Conservation (phyloP, 2,113 vertebrate species). For the Xyliphius kryptos region DNA sequence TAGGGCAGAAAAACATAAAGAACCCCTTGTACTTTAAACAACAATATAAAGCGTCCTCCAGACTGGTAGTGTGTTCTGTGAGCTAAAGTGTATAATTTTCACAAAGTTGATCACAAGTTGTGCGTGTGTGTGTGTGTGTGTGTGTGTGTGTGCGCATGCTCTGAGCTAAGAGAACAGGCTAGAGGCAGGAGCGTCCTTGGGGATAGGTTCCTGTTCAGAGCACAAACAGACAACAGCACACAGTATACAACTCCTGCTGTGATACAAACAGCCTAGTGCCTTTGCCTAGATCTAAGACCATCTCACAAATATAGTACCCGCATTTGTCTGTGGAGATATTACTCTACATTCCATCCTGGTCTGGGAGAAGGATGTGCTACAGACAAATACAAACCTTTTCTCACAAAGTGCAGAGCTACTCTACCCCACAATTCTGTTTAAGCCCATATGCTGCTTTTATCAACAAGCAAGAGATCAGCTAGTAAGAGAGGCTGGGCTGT, state of each 20-base stretch:
- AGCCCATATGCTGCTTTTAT: conserved; percentile 19
- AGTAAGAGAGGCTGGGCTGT: neutral
- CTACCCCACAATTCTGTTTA: conserved; percentile 15
- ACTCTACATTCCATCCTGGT: conserved; percentile 24
- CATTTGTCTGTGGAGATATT: conserved; percentile 14
- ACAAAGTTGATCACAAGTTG: conserved; percentile 15
- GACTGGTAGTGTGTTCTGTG: conserved; percentile 25
- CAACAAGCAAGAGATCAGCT: conserved; percentile 8
- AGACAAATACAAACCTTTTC: conserved; percentile 40
- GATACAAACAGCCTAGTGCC: conserved; percentile 45
- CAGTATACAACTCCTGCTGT: conserved; percentile 43
- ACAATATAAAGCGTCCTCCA: conserved; percentile 36
- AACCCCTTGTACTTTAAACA: conserved; percentile 34
- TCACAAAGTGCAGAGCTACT: conserved; percentile 22
- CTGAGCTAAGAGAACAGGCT: conserved; percentile 36
- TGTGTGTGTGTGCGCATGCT: conserved; percentile 15
- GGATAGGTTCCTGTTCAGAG: conserved; percentile 46
- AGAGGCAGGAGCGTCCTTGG: conserved; percentile 40
- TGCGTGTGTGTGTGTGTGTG: too few relatives aligned
- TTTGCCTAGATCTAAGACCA: conserved; percentile 39
- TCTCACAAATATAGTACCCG: conserved; percentile 19
- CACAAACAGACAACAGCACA: conserved; percentile 50
- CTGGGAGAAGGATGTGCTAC: conserved; percentile 20
- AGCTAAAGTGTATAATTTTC: conserved; percentile 20
- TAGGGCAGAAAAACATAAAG: conserved; percentile 33